phyloP scores from a whole-genome alignment of 1,140 invertebrate species.

The Araneus ventricosus region DNA sequence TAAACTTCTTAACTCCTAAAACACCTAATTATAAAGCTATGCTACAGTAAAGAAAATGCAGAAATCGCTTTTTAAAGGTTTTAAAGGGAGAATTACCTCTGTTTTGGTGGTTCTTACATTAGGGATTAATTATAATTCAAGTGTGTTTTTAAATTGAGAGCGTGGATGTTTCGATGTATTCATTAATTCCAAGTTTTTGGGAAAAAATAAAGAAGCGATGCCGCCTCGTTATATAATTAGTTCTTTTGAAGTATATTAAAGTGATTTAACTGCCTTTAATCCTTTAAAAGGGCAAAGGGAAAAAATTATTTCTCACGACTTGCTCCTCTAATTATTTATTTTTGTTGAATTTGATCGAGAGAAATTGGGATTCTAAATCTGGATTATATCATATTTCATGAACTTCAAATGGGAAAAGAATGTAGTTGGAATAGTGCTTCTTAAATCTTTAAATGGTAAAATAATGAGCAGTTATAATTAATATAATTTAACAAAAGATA shows the following conservation, averaged over 20 bases:
- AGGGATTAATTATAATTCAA: neutral
- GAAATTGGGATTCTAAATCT: neutral
- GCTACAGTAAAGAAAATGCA: neutral
- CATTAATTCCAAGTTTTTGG: neutral
- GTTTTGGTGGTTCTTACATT: neutral
- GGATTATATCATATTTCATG: neutral
- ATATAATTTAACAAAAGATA: too few species aligned
- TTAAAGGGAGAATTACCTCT: neutral
- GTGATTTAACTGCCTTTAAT: neutral
- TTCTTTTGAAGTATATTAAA: neutral
- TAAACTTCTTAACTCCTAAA: neutral
- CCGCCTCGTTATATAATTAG: neutral
- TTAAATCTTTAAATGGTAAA: neutral
- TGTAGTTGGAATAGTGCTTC: neutral
- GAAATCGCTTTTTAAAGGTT: neutral
- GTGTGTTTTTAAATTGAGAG: slow-evolving; percentile 6
- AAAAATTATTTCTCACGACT: neutral
- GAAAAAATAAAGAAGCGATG: neutral
- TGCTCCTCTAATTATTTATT: neutral
- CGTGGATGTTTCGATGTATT: neutral
- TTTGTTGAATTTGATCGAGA: neutral
- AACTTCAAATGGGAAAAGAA: neutral
- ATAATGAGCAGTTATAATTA: too few species aligned
- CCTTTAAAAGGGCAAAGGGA: neutral
- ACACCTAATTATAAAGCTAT: neutral